Percentiles rank a stretch among this genome's conserved stretches.
Conservation (phyloP, 2,797 vertebrate species). For the Chiroxiphia lanceolata region DNA sequence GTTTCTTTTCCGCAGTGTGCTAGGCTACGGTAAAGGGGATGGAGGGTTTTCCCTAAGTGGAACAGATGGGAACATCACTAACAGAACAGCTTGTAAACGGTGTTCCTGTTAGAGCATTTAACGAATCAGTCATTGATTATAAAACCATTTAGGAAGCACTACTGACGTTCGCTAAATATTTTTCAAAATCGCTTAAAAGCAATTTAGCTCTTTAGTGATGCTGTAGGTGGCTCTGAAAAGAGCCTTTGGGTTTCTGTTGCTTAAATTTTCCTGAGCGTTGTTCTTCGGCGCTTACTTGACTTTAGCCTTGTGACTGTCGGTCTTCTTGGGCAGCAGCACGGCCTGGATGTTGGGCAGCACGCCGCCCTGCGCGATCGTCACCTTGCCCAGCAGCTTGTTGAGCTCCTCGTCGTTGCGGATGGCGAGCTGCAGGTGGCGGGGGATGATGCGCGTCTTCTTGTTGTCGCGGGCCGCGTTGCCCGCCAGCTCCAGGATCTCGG, state of each 20-base stretch:
- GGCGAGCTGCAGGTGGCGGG: constrained; percentile 89
- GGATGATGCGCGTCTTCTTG: constrained; percentile 80
- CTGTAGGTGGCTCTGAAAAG: constrained; percentile 72
- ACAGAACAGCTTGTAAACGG: too few species aligned
- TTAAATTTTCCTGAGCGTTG: too few species aligned
- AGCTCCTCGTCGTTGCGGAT: constrained; percentile 77
- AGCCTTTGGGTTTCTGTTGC: constrained; percentile 55
- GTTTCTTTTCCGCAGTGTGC: too few species aligned
- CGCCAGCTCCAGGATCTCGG: constrained; percentile 78
- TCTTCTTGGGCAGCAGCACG: constrained; percentile 92
- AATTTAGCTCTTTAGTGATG: background rate
- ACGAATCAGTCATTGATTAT: too few species aligned
- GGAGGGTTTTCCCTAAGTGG: too few species aligned
- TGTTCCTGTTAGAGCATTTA: too few species aligned
- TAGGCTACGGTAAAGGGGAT: too few species aligned
- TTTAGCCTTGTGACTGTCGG: constrained; percentile 80
- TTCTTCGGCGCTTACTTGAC: background rate
- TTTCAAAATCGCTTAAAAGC: background rate
- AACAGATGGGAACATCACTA: too few species aligned
- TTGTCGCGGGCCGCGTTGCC: constrained; percentile 82
- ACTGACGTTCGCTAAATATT: too few species aligned
- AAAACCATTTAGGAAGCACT: fast-evolving
- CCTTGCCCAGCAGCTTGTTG: constrained; percentile 87
- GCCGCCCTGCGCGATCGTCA: constrained; percentile 90
- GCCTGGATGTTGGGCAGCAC: constrained; percentile 95